Evolutionary conservation across 2,888 invertebrate genomes (phyloP), one percentile per base, ranked within the genome.

Genomic region (Podotricha telesiphe): DNA sequence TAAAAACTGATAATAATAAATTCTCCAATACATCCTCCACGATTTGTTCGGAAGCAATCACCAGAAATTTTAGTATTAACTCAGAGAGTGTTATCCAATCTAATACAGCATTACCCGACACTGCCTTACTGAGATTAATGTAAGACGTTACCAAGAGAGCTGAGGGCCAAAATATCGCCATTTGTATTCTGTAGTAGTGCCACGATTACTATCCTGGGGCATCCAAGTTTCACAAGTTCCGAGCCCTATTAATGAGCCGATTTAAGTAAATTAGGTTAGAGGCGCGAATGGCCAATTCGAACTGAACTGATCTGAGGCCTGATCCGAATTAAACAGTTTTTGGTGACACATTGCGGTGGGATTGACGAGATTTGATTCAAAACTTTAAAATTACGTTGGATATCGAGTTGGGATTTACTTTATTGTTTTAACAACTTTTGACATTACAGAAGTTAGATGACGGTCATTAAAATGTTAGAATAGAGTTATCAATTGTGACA

Each of bases 241-340:
- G 78, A 81, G 81, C 80, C 6, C 87, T 88, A 91, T 90, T 91
- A 91, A 91, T 91, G 88, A 83, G 80, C 78, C 88, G 87, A 90
- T 91, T 89, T 86, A 87, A 85, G 83, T 80, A 84, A 88, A 89
- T 90, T 88, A 87, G 86, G 81, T 86, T 81, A 80, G 83, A 88
- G 84, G 86, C 86, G 87, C 81, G 81, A 87, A 87, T 79, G 81
- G 80, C 81, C 85, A 79, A 80, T 83, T 83, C 78, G 73, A 71
- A 68, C 68, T 63, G 68, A 64, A 71, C 71, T 74, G 72, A 78
- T 75, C 72, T 68, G 65, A 58, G 62, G 51, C 63, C 67, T 71
- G 71, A 72, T 71, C 72, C 64, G 70, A 73, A 71, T 71, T 73
- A 73, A 74, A 65, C 50, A 71, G 70, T 72, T 67, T 65, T 72